Evolutionary conservation across 2,888 invertebrate species (phyloP), one percentile per base, ranked within the genome.

Genomic region (Andrena praecox): DNA sequence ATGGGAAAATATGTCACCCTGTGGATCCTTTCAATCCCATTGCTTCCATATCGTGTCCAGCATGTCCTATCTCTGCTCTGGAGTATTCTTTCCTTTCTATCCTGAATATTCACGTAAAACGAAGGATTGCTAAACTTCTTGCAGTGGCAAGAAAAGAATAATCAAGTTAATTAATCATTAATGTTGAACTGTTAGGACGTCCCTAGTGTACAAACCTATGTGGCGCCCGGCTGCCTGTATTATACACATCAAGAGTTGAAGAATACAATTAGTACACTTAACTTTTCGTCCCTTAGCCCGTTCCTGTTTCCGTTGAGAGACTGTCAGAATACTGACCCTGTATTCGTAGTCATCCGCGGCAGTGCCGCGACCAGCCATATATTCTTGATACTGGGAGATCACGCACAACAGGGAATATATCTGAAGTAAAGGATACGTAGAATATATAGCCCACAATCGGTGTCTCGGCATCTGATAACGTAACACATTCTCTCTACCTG

Each of bases 381-480:
- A 97, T 91, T 97, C 97, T 94, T 98, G 98, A 92, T 97, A 97
- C 93, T 98, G 98, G 4, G 98, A 98, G 91, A 97, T 95, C 77
- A 98, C 98, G 94, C 98, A 98, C 77, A 98, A 95, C 93, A 97
- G 94, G 84, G 97, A 96, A 94, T 98, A 98, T 52, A 97, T 94
- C 82, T 84, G 82, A 64, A 76, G 77, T 72, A 75, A 70, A 81
- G 54, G 62, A 70, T 50, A 68, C 27, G 24, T 69, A 33, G 52
- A n/a, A 70, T 62, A 42, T 42, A 52, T 42, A 76, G n/a, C 35
- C 42, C 50, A 4, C 33, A 33, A 59, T 8, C 29, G 24, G 7
- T 29, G 48, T 3, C 48, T 69, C 27, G 48, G 20, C 48, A 24
- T 35, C 33, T 24, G 63, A 66, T 31, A 59, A 63, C 56, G 48